Evolutionary conservation across 2,888 invertebrate genomes (phyloP), one percentile per base, ranked within the genome.

Genomic region (Gibbula magus): DNA sequence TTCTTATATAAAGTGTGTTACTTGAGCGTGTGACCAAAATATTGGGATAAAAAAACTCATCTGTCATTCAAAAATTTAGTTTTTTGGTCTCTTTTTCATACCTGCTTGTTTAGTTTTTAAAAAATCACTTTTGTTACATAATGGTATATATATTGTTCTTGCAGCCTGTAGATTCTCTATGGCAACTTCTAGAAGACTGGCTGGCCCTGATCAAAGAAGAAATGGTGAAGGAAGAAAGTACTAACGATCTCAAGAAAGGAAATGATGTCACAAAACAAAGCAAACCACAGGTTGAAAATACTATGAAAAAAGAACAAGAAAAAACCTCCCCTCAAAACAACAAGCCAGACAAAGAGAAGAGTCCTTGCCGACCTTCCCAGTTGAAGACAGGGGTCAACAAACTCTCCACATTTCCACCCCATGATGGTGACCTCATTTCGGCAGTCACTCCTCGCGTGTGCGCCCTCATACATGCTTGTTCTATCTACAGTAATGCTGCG

Each of bases 131-230:
- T n/a, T n/a, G n/a, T n/a, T n/a, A n/a, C n/a, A n/a, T n/a, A 35
- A 54, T n/a, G 0, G 16, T n/a, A 53, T 20, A 32, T 22, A 20
- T 20, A 75, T 56, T 52, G 32, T 56, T 81, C 29, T 75, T 85
- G 32, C 83, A 91, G 91, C 89, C 90, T 7, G 79, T 91, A 67
- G 89, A 90, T 67, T 80, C 86, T 51, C 82, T 92, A 54, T 91
- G 91, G 92, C 86, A 86, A 73, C 88, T 91, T 0, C 81, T 91
- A 73, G 90, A 91, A 76, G 90, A 91, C 77, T 91, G 91, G 91
- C 79, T 92, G 53, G 83, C 81, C 29, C 83, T 92, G 16, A 76
- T 91, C n/a, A 79, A 86, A 79, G 82, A 82, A 22, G 91, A 92
- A 77, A 88, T 90, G 76, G 81, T 85, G 51, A 75, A 53, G 78